Evolutionary conservation across 2,888 invertebrate genomes (phyloP).

Genomic region (Apomyelois bistriatella): DNA sequence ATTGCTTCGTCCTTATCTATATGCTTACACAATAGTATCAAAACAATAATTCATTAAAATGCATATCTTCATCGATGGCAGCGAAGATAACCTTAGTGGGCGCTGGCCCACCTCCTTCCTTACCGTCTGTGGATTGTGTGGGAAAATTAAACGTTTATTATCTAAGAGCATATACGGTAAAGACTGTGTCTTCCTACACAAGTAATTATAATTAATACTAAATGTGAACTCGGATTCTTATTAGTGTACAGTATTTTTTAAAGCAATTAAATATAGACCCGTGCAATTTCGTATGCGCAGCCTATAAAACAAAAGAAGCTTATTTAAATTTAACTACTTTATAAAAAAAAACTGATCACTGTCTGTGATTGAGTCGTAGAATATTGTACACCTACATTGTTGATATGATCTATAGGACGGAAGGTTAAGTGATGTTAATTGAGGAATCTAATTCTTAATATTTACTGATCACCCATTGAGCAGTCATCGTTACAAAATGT

Average conservation of each 20-base stretch:
- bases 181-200: slow-evolving; percentile 51
- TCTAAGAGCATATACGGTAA: slow-evolving; percentile 43
- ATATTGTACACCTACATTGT: too few species aligned
- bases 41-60: slow-evolving; percentile 1
- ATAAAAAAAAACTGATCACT: too few species aligned
- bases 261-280: too few species aligned
- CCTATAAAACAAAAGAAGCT: too few species aligned
- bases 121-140: slow-evolving; percentile 44
- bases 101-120: slow-evolving; percentile 39
- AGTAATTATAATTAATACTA: slow-evolving; percentile 49
- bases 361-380: too few species aligned
- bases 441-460: background rate
- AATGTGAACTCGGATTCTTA: slow-evolving; percentile 26
- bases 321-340: too few species aligned
- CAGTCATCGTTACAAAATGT: too few species aligned
- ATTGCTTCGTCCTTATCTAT: too few species aligned
- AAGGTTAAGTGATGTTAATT: slow-evolving; percentile 11
- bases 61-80: slow-evolving; percentile 1
- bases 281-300: too few species aligned
- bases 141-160: slow-evolving; percentile 47
- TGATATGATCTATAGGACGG: slow-evolving; percentile 7
- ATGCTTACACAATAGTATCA: background rate
- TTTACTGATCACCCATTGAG: too few species aligned
- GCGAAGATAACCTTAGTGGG: slow-evolving; percentile 7
- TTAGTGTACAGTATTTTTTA: too few species aligned